Evolutionary conservation across 2,888 invertebrate species (phyloP), one percentile per base, ranked within the genome.

Genomic region (Rosalia funebris): DNA sequence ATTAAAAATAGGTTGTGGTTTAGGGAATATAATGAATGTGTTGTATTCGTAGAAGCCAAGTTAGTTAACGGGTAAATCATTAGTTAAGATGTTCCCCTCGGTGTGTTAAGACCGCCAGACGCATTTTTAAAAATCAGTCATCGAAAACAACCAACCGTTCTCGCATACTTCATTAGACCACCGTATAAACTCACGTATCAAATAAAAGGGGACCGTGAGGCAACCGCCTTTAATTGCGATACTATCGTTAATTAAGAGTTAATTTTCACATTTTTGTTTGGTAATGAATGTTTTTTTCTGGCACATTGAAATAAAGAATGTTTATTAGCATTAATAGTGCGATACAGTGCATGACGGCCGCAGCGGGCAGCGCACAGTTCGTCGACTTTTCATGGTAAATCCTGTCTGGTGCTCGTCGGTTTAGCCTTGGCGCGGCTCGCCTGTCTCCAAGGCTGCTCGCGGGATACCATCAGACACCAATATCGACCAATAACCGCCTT

Each of bases 311-410:
- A 25, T 42, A 25, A 41, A 53, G 41, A 42, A 53, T 53, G 42
- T 53, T 53, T 53, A 53, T 53, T 53, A 42, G 53, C 53, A 50
- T 50, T 50, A 50, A 50, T 50, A 50, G 50, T 50, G 50, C 50
- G 50, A 50, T 50, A 50, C 50, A 50, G 50, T 50, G 50, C 50
- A 50, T 50, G 53, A 42, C 53, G 53, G 20, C 53, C 41, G 53
- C 53, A 42, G 42, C 53, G 41, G 42, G 53, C 53, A 42, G 37
- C 53, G 32, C 42, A 16, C 53, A 53, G 53, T 53, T 53, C 53
- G 53, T 53, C 53, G 53, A 53, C 53, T 53, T 53, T 53, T 53
- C 53, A 53, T 42, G 53, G 53, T 53, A 53, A 53, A 53, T 53
- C 53, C 53, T 53, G 53, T 53, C 53, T 53, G 53, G 53, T 53